Conservation (phyloP, 2,888 invertebrate species). For the Chrysolina americana region DNA sequence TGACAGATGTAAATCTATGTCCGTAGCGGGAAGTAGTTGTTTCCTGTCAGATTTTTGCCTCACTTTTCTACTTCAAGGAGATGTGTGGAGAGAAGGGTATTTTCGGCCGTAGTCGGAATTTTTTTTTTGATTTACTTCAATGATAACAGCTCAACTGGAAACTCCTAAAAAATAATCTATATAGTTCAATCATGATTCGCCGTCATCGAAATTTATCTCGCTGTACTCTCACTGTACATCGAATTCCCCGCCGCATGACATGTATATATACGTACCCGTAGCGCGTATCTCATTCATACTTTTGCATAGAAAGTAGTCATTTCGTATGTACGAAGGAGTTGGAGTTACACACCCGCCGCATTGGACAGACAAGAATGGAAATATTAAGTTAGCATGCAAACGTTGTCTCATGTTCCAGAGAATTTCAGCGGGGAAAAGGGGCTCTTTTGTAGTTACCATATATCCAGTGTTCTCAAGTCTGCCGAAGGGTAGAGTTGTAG, state of each 20-base stretch:
- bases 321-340: slow-evolving; percentile 70
- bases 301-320: slow-evolving; percentile 75
- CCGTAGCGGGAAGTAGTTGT: too few species aligned
- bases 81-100: too few species aligned
- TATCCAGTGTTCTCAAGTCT: slow-evolving; percentile 71
- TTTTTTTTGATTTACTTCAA: too few species aligned
- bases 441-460: slow-evolving; percentile 70
- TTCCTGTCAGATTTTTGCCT: too few species aligned
- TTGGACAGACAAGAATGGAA: slow-evolving; percentile 64
- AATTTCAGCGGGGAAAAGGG: slow-evolving; percentile 69
- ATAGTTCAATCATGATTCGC: too few species aligned
- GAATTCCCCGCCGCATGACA: slow-evolving; percentile 54
- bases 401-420: slow-evolving; percentile 70
- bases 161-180: too few species aligned
- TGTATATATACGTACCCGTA: slow-evolving; percentile 68
- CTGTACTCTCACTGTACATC: slow-evolving; percentile 11
- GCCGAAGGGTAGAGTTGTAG: slow-evolving; percentile 67
- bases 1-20: too few species aligned
- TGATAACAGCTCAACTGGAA: too few species aligned
- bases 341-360: slow-evolving; percentile 56
- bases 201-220: background rate
- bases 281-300: slow-evolving; percentile 75
- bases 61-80: too few species aligned
- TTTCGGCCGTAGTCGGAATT: too few species aligned
- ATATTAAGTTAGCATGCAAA: slow-evolving; percentile 70